Evolutionary conservation across 2,113 vertebrate genomes (phyloP).

Genomic region (Anas platyrhynchos): DNA sequence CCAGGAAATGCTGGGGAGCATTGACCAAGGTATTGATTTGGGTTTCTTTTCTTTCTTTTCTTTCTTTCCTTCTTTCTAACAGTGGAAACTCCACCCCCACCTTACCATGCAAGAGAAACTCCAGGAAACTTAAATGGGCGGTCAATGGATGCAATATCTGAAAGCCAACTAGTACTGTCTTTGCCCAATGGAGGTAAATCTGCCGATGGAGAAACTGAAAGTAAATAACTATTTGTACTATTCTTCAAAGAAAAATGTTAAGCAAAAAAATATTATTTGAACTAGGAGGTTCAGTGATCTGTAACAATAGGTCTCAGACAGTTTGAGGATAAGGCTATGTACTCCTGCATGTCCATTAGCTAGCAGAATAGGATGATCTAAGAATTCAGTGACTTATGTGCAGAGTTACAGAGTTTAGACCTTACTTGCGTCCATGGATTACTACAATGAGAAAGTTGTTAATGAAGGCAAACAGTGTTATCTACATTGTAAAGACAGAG

Average conservation of each 20-base stretch:
- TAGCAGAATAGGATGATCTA: background rate
- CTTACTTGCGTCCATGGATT: background rate
- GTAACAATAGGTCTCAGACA: background rate
- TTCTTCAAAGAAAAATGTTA: slow-evolving; percentile 23
- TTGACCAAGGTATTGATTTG: background rate
- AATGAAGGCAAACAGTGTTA: slow-evolving; percentile 18
- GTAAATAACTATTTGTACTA: slow-evolving; percentile 68
- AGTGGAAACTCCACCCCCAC: slow-evolving; percentile 88
- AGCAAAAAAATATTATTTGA: background rate
- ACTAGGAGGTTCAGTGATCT: background rate
- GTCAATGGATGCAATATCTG: slow-evolving; percentile 77
- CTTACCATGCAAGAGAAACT: slow-evolving; percentile 86
- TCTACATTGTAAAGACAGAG: background rate
- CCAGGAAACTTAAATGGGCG: slow-evolving; percentile 81
- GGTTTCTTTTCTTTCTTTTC: slow-evolving; percentile 11
- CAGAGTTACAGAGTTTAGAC: background rate
- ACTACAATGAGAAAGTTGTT: slow-evolving; percentile 7
- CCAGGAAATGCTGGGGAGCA: background rate
- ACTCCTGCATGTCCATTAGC: background rate
- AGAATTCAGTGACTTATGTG: background rate
- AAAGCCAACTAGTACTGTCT: slow-evolving; percentile 83
- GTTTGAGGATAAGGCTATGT: background rate
- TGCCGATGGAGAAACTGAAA: slow-evolving; percentile 62
- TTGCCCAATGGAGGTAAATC: slow-evolving; percentile 84
- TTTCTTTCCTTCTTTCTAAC: background rate